Evolutionary conservation across 2,888 invertebrate genomes (phyloP).

Genomic region (Lycophotia porphyrea): DNA sequence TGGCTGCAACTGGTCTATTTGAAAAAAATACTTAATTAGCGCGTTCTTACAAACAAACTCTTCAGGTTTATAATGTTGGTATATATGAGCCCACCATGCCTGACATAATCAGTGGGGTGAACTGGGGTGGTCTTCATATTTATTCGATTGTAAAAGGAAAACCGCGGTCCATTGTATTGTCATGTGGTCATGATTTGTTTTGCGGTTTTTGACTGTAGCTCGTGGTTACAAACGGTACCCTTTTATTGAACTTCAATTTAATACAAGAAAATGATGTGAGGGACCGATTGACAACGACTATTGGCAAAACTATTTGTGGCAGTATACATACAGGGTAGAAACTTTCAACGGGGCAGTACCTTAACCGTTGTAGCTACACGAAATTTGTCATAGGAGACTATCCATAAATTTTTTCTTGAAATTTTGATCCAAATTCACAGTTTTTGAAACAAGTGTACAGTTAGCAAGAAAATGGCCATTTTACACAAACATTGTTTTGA

Average conservation of each 20-base stretch:
- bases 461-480: too few species aligned
- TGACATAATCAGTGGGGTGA: slow-evolving; percentile 31
- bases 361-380: too few species aligned
- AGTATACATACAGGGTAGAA: too few species aligned
- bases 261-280: slow-evolving; percentile 10
- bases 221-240: slow-evolving; percentile 5
- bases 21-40: neutral
- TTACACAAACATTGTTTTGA: too few species aligned
- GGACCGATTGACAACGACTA: neutral
- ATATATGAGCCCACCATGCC: neutral
- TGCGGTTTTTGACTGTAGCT: slow-evolving; percentile 42
- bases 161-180: slow-evolving; percentile 51
- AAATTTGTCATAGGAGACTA: too few species aligned
- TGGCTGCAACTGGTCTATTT: neutral
- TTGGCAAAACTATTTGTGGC: neutral
- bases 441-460: too few species aligned
- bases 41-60: neutral
- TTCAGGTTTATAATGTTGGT: neutral
- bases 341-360: too few species aligned
- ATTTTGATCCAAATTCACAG: too few species aligned
- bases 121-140: slow-evolving; percentile 37
- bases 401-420: too few species aligned
- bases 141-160: slow-evolving; percentile 13
- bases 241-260: slow-evolving; percentile 19
- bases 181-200: slow-evolving; percentile 36